Evolutionary conservation across 2,113 vertebrate genomes (phyloP).

Genomic region (Uria aalge): DNA sequence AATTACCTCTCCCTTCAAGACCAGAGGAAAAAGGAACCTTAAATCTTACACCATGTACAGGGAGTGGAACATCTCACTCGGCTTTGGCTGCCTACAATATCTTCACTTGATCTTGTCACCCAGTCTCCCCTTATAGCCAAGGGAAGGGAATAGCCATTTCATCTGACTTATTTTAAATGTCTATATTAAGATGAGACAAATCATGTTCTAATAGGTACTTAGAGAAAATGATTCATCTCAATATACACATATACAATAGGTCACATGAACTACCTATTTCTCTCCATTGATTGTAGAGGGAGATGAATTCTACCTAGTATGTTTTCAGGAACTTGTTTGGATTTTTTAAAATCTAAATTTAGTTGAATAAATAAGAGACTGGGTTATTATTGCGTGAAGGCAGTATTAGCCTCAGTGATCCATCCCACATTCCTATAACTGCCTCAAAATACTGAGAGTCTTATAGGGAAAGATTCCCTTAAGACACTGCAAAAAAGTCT

Average conservation of each 20-base stretch:
- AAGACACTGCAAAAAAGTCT: neutral
- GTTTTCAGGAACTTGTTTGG: neutral
- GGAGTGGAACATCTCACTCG: neutral
- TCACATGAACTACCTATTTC: neutral
- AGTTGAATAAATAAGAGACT: neutral
- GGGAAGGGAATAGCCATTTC: neutral
- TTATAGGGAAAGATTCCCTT: neutral
- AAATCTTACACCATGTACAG: neutral
- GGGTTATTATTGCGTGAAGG: neutral
- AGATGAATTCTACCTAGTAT: neutral
- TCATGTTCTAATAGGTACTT: conserved; percentile 6
- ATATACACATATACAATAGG: neutral
- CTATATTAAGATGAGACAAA: conserved; percentile 4
- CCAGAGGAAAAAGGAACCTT: neutral
- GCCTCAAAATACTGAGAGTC: neutral
- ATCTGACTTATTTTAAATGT: neutral
- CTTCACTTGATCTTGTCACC: neutral
- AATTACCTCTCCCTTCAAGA: neutral
- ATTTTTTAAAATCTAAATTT: neutral
- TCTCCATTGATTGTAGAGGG: neutral
- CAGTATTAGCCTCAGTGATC: neutral
- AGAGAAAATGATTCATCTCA: neutral
- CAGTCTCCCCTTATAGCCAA: neutral
- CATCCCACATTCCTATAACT: neutral
- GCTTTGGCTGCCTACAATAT: neutral